A percentile compares a stretch with the other conserved stretches of the same genome.
These are phyloP conservation scores for zebrafish (Danio rerio) DNA, from an alignment of 2,113 vertebrate genomes.

Conservation along the genomic window GRCz12tu NC_133197.1:34710501-34711000, in stretches of 20 bases:
- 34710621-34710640: conserved; percentile 15
- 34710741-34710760: not conserved
- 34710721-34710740: not conserved
- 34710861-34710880: not conserved
- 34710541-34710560: not conserved
- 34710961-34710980: not conserved
- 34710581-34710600: conserved; percentile 6
- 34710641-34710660: conserved; percentile 6
- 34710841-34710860: conserved; percentile 11
- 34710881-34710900: conserved; percentile 11
- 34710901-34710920: not conserved
- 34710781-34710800: not conserved
- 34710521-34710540: not conserved
- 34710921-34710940: not conserved
- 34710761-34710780: not conserved
- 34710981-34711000: not conserved
- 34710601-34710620: not conserved
- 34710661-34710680: conserved; percentile 19
- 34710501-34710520: not conserved
- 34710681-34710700: conserved; percentile 25
- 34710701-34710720: conserved; percentile 16
- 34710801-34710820: not conserved
- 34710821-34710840: conserved; percentile 5
- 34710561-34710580: not conserved
- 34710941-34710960: not conserved